These are phyloP conservation scores for Sebastes umbrosus DNA, from an alignment of 2,797 vertebrate genomes.

Conservation along the genomic window DNA sequence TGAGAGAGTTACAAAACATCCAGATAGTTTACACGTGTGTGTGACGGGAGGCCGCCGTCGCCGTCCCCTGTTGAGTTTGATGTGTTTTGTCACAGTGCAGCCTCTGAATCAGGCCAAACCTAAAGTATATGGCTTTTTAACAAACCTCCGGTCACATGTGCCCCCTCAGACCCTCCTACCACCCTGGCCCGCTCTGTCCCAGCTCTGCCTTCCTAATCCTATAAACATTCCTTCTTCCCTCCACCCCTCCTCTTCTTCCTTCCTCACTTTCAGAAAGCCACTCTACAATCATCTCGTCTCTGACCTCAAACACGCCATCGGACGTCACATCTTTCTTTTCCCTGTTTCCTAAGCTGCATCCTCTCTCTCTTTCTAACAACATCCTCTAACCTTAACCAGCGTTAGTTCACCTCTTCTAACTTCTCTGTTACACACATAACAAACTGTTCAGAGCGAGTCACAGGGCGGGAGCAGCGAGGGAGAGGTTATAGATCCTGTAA, in stretches of 20 bases:
- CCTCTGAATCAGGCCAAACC: slow-evolving; percentile 1
- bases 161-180: not conserved
- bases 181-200: slow-evolving; percentile 2
- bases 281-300: slow-evolving; percentile 14
- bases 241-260: not conserved
- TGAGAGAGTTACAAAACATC: not conserved
- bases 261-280: slow-evolving; percentile 39
- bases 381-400: not conserved
- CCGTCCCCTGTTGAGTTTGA: not conserved
- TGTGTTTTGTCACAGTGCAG: slow-evolving; percentile 27
- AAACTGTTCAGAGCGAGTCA: slow-evolving; percentile 10
- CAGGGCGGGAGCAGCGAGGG: not conserved
- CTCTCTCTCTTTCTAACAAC: not conserved
- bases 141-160: slow-evolving; percentile 42
- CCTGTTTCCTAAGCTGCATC: not conserved
- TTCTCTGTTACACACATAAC: slow-evolving; percentile 1
- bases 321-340: not conserved
- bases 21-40: not conserved
- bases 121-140: not conserved
- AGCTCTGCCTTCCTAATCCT: slow-evolving; percentile 52
- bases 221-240: slow-evolving; percentile 48
- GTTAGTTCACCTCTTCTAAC: not conserved
- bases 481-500: slow-evolving; percentile 42
- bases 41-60: not conserved
- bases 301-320: slow-evolving; percentile 2